phyloP scores from a whole-genome alignment of 2,888 invertebrate species.

The Sycophila texana region DNA sequence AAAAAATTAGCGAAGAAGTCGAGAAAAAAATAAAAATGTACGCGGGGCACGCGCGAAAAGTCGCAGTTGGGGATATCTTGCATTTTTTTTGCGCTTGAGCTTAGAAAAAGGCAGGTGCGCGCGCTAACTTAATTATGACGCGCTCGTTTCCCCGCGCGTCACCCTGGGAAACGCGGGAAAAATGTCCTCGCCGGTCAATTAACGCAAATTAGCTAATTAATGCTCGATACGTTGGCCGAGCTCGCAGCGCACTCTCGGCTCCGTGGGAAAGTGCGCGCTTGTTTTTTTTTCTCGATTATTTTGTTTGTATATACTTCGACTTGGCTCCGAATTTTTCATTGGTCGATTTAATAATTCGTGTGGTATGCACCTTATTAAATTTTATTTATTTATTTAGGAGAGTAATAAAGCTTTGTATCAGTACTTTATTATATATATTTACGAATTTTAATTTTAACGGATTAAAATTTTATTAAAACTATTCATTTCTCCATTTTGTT shows the following conservation, averaged over 20 bases:
- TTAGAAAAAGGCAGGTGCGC: neutral
- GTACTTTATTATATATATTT: too few relatives aligned
- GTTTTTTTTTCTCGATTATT: too few relatives aligned
- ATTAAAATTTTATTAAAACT: too few relatives aligned
- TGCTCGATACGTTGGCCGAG: constrained; percentile 61
- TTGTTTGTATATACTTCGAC: too few relatives aligned
- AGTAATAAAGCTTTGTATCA: too few relatives aligned
- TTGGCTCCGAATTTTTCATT: too few relatives aligned
- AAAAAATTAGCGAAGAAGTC: too few relatives aligned
- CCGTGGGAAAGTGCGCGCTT: constrained; percentile 6
- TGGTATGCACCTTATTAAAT: too few relatives aligned
- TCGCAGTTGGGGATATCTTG: too few relatives aligned
- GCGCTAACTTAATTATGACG: constrained; percentile 75
- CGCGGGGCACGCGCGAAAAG: neutral
- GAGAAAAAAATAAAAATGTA: neutral
- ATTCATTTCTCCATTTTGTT: too few relatives aligned
- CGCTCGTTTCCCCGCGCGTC: constrained; percentile 69
- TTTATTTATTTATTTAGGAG: too few relatives aligned
- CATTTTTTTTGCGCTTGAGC: constrained; percentile 1
- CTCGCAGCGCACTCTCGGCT: neutral
- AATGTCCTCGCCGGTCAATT: constrained; percentile 72
- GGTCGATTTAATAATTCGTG: neutral
- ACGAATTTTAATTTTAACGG: too few relatives aligned
- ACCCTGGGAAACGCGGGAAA: constrained; percentile 69
- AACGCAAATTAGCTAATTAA: constrained; percentile 75